Base-by-base conservation (phyloP, 2,113 vertebrate genomes). In the Pelobates fuscus region DNA sequence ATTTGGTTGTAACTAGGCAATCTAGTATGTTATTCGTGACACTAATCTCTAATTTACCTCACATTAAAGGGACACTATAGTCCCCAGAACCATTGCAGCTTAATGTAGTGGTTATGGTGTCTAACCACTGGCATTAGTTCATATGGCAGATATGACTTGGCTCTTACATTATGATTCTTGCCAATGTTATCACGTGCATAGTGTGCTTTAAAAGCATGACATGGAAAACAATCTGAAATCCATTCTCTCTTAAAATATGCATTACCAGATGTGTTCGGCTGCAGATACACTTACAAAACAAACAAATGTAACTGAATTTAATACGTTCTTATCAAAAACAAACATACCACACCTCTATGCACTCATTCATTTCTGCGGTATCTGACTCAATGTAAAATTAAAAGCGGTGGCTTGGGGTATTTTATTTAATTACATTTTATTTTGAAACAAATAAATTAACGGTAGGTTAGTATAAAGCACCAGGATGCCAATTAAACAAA, bases 241-340 rank as follows among this genome's bases (percentile, higher is more conserved):
- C 18, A 2, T 29, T 60, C 26, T 61, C 18, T n/a, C 27, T 61
- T 8, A 61, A 12, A 18, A n/a, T 61, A 61, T 18, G 12, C 17
- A n/a, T 29, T 61, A 61, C 25, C 59, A 29, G 59, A 61, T 61
- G 59, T 61, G 59, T 30, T 15, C 11, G 18, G 18, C 59, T 61
- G 26, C 25, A 61, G 23, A 30, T 30, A n/a, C 17, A 29, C 25
- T 17, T 61, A 18, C 8, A 61, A 61, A 61, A 61, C 58, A 60
- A 27, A 18, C 14, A 60, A 60, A 60, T 29, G 24, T 60, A 60
- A 29, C 59, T 30, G 18, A 61, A 61, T 61, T 61, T 8, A 61
- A 29, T 30, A 15, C 18, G 8, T 61, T 30, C 59, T 29, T 25
- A 30, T 61, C 3, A 26, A 59, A 25, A 25, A 25, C 17, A 59